Evolutionary conservation across 2,888 invertebrate species (phyloP).

Genomic region (Lampropteryx suffumata): DNA sequence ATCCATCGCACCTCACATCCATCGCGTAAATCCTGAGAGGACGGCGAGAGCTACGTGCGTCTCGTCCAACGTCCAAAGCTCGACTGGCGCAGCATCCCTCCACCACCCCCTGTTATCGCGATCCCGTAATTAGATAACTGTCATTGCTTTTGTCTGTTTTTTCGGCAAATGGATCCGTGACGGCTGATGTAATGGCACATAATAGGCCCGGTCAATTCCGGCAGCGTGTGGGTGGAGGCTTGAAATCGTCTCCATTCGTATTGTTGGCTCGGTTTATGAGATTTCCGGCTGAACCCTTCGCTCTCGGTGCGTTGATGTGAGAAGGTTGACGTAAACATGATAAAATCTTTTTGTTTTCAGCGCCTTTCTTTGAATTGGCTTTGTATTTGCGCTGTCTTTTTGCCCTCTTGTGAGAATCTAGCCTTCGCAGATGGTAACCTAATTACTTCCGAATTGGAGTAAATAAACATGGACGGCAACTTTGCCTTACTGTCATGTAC

Average conservation of each 20-base stretch:
- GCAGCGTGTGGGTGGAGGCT: background rate
- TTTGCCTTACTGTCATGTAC: no score
- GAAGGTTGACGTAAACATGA: slow-evolving; percentile 6
- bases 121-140: slow-evolving; percentile 81
- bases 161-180: slow-evolving; percentile 45
- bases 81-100: slow-evolving; percentile 65
- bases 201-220: slow-evolving; percentile 48
- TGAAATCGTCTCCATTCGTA: slow-evolving; percentile 2
- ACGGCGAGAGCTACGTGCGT: slow-evolving; percentile 31
- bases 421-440: background rate
- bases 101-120: slow-evolving; percentile 64
- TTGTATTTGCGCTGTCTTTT: background rate
- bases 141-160: slow-evolving; percentile 75
- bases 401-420: background rate
- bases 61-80: slow-evolving; percentile 35
- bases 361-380: slow-evolving; percentile 1
- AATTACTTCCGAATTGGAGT: background rate
- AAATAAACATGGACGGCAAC: no score
- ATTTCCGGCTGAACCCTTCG: slow-evolving; percentile 7
- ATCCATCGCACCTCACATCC: slow-evolving; percentile 28
- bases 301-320: slow-evolving; percentile 5
- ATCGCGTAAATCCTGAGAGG: slow-evolving; percentile 18
- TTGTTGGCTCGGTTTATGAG: slow-evolving; percentile 10
- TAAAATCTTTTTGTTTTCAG: slow-evolving; percentile 12
- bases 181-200: slow-evolving; percentile 48